Conservation (phyloP, 2,797 vertebrate species). For the Octomys mimax region DNA sequence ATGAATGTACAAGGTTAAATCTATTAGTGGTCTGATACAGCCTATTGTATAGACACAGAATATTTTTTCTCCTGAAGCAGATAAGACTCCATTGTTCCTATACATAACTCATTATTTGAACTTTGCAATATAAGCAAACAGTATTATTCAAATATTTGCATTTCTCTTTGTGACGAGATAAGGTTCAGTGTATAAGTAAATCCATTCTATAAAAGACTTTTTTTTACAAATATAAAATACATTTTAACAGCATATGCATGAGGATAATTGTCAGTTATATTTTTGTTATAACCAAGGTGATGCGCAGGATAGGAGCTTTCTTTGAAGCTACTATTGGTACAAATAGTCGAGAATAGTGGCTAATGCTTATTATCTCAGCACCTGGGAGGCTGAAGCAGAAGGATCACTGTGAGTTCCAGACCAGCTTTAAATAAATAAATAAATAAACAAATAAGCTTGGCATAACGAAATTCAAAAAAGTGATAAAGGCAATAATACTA, state of each 20-base stretch:
- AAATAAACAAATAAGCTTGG: background rate
- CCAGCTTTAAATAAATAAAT: too few species aligned
- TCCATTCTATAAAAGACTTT: constrained; percentile 34
- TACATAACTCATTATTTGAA: constrained; percentile 77
- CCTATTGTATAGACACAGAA: constrained; percentile 81
- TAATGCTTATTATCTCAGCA: too few species aligned
- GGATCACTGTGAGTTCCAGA: too few species aligned
- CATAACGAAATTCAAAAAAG: background rate
- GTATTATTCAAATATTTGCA: constrained; percentile 74
- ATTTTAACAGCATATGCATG: background rate
- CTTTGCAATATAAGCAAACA: constrained; percentile 77
- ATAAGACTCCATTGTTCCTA: constrained; percentile 79
- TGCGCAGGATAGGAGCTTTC: constrained; percentile 16
- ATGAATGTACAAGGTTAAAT: constrained; percentile 89
- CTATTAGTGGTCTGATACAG: constrained; percentile 89
- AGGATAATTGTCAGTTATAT: constrained; percentile 1
- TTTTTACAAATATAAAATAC: constrained; percentile 32
- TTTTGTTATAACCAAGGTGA: background rate
- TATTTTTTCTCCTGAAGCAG: constrained; percentile 80
- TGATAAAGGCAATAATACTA: background rate
- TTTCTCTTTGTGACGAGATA: constrained; percentile 63
- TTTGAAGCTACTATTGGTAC: background rate
- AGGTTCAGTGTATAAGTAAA: constrained; percentile 76
- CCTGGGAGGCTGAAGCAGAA: too few species aligned
- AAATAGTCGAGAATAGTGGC: too few species aligned